These are phyloP conservation scores for Trachelipus rathkii DNA, from an alignment of 1,140 invertebrate genomes.

Conservation along the genomic window DNA sequence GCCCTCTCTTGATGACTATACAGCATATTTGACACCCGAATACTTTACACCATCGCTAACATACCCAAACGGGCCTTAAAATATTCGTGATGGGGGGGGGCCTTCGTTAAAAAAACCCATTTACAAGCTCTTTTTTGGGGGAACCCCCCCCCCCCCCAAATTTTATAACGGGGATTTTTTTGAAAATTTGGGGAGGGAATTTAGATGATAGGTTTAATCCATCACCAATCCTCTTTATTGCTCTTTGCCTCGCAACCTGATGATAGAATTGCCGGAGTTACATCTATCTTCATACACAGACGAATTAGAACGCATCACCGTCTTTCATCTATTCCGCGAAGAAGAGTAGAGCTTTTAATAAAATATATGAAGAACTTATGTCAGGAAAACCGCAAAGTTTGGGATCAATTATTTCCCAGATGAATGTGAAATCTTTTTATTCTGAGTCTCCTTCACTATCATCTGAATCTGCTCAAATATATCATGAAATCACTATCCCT, in stretches of 20 bases:
- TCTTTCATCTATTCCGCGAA: neutral
- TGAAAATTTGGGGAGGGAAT: too few species aligned
- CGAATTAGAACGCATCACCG: neutral
- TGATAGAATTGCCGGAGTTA: neutral
- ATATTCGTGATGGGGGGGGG: neutral
- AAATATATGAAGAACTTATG: neutral
- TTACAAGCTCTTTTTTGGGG: neutral
- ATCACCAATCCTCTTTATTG: slow-evolving; percentile 43
- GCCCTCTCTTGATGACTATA: slow-evolving; percentile 44
- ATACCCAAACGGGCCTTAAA: neutral
- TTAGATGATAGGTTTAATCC: slow-evolving; percentile 35
- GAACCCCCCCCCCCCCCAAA: neutral
- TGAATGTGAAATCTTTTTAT: neutral
- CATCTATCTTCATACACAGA: neutral
- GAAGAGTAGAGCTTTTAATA: neutral
- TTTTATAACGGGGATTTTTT: too few species aligned
- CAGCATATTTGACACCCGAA: slow-evolving; percentile 43
- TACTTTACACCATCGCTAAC: slow-evolving; percentile 35
- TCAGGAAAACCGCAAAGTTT: neutral
- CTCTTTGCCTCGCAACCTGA: slow-evolving; percentile 13
- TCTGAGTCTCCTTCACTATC: neutral
- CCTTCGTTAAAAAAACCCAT: neutral
- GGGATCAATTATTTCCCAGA: neutral
- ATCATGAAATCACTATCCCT: neutral
- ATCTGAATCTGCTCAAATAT: neutral